A percentile compares a stretch with the other conserved stretches of the same genome.
Conservation (phyloP, 2,888 invertebrate genomes). For the Cerastis rubricosa region DNA sequence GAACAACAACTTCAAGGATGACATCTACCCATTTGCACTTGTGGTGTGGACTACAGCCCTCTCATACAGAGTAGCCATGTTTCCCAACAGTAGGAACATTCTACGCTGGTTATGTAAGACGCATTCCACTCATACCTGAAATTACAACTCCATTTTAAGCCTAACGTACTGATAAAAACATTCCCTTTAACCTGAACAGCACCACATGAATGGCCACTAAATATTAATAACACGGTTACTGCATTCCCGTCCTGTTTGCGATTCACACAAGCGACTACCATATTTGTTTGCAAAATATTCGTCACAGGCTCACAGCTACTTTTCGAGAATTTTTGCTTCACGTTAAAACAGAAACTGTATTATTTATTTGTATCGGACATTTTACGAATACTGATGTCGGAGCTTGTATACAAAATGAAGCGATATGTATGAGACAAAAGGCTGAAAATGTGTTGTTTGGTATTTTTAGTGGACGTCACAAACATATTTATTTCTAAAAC, state of each 20-base stretch:
- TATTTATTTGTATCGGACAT: conserved; percentile 42
- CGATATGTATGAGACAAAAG: conserved; percentile 34
- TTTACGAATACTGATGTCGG: conserved; percentile 51
- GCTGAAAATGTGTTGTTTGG: conserved; percentile 17
- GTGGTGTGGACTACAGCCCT: neutral
- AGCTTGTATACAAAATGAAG: conserved; percentile 42
- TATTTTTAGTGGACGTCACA: conserved; percentile 13
- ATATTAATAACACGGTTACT: conserved; percentile 47
- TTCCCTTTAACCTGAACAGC: conserved; percentile 13
- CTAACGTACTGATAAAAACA: conserved; percentile 26
- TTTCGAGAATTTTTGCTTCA: conserved; percentile 39
- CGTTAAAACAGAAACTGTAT: conserved; percentile 38
- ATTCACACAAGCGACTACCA: conserved; percentile 33
- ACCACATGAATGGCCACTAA: conserved; percentile 27
- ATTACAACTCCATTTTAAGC: conserved; percentile 10
- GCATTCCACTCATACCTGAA: neutral
- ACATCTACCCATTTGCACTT: neutral
- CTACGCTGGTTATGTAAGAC: neutral
- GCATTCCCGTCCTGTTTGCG: conserved; percentile 34
- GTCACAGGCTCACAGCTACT: conserved; percentile 40
- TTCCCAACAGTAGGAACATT: neutral
- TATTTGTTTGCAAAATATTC: conserved; percentile 48
- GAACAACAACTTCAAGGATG: neutral
- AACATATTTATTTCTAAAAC: neutral
- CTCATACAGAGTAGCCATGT: neutral